phyloP scores from a whole-genome alignment of 2,888 invertebrate species.

The Holacanthella duospinosa region DNA sequence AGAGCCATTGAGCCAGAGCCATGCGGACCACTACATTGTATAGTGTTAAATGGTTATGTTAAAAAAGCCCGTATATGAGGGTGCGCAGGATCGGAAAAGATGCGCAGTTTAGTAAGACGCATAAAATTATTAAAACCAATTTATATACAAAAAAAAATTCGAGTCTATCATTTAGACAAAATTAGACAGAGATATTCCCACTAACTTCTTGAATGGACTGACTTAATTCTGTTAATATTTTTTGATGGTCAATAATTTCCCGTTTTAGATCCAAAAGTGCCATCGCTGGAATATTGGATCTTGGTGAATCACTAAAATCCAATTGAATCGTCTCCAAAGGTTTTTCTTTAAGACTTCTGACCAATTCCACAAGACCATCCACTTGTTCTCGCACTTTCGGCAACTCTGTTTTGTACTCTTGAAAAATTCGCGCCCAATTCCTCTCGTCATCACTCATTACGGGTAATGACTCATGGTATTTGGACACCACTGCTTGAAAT shows the following conservation, averaged over 20 bases:
- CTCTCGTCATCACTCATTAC: slow-evolving; percentile 7
- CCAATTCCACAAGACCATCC: not conserved
- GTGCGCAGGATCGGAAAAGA: too few species aligned
- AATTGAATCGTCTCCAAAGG: not conserved
- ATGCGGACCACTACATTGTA: too few species aligned
- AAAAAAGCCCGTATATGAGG: too few species aligned
- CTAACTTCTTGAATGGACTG: slow-evolving; percentile 1
- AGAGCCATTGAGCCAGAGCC: too few species aligned
- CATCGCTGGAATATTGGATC: not conserved
- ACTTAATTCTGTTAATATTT: not conserved
- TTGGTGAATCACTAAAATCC: not conserved
- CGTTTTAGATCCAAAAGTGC: not conserved
- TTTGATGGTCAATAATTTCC: not conserved
- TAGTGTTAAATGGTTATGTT: too few species aligned
- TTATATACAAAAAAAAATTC: too few species aligned
- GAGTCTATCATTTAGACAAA: too few species aligned
- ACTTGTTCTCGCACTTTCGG: not conserved
- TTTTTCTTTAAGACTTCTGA: not conserved
- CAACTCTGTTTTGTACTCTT: not conserved
- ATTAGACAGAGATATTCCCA: not conserved
- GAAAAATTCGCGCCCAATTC: not conserved
- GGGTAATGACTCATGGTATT: not conserved
- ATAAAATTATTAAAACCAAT: too few species aligned
- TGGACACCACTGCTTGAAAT: not conserved
- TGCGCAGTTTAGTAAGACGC: too few species aligned